Evolutionary conservation across 1,140 invertebrate species (phyloP).

Genomic region (Idris sp.): DNA sequence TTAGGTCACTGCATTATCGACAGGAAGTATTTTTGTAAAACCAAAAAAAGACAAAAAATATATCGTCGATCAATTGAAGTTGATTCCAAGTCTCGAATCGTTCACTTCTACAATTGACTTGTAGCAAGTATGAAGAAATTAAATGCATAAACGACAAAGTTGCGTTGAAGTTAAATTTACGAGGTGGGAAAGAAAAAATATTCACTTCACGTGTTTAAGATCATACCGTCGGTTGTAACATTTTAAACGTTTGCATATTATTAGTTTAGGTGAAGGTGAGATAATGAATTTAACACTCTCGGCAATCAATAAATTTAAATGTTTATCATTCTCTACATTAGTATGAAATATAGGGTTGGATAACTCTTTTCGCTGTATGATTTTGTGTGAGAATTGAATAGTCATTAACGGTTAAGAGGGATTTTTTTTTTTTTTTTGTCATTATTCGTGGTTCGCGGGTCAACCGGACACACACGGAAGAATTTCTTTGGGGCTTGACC

Average conservation of each 20-base stretch:
- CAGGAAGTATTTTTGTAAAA: neutral
- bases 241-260: too few species aligned
- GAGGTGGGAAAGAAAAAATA: conserved; percentile 1
- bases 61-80: neutral
- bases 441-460: conserved; percentile 45
- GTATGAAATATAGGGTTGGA: too few species aligned
- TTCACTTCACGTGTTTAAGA: neutral
- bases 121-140: neutral
- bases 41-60: too few species aligned
- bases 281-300: too few species aligned
- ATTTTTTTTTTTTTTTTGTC: too few species aligned
- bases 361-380: too few species aligned
- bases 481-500: conserved; percentile 50
- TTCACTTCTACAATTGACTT: neutral
- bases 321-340: too few species aligned
- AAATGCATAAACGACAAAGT: neutral
- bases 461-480: conserved; percentile 58
- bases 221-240: neutral
- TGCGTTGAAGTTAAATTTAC: neutral
- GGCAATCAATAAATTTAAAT: too few species aligned
- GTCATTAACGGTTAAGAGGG: conserved; percentile 24
- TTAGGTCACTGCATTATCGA: conserved; percentile 9
- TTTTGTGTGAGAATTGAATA: conserved; percentile 6
- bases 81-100: neutral
- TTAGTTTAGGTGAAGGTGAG: too few species aligned